Base-by-base conservation (phyloP, 2,113 vertebrate species). In the Toxotes chatareus region DNA sequence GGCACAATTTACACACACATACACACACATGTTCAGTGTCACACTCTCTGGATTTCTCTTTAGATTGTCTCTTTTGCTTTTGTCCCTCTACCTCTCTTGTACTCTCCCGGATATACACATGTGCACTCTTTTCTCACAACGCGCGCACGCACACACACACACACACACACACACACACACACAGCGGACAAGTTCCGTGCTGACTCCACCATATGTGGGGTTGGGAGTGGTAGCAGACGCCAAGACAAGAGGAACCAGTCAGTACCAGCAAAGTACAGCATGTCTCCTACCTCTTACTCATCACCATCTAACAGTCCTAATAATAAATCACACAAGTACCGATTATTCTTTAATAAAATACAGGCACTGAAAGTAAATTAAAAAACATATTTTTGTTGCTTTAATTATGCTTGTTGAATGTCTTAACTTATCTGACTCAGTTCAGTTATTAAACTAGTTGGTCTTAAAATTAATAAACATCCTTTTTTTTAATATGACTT, bases 201-300 rank as follows among this genome's bases (percentile, higher is more conserved):
- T 91, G 93, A 93, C 88, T 89, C 70, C 63, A 85, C 92, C 92
- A 90, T 92, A 93, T 93, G 93, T 85, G 75, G 44, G 53, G 63
- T 77, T 76, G 85, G 88, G 76, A 90, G 75, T 75, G 83, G 91
- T 59, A 91, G 81, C 92, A 92, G 88, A 80, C 74, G 90, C 90
- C 91, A 91, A 90, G 89, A 79, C 77, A 68, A 89, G 68, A 86
- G 78, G 76, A 91, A 86, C 83, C 84, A 88, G 91, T 90, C 82
- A 44, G 80, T 83, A 90, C 76, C 89, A 83, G 85, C 82, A 88
- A 81, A 83, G 88, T 88, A 92, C 89, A 91, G 72, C 86, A 67
- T 88, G 90, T 91, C 82, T 89, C 76, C 73, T 85, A 76, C 74
- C 76, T 86, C 91, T 91, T 91, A 88, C 73, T 92, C 90, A 88